These are phyloP conservation scores for Petrocephalus microphthalmus DNA, from an alignment of 2,113 vertebrate genomes.

Conservation along the genomic window DNA sequence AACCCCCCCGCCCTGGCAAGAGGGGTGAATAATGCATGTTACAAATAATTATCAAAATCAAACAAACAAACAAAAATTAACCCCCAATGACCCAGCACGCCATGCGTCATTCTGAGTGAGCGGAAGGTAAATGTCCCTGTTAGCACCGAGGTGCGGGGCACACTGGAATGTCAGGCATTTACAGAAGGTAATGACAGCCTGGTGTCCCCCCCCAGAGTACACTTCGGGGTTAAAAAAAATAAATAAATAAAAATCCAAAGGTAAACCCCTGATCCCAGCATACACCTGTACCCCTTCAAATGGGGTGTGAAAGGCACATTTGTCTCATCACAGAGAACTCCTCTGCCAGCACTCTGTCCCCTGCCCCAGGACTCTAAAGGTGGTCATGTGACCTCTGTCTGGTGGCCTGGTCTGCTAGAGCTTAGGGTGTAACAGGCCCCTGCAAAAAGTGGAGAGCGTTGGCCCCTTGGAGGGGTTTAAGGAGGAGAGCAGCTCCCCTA, in stretches of 20 bases:
- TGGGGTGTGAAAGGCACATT: not conserved
- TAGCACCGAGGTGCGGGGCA: not conserved
- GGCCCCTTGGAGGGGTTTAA: too few relatives aligned
- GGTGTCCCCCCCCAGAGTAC: not conserved
- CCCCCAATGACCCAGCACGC: not conserved
- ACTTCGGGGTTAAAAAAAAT: not conserved
- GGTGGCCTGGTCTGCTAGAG: not conserved
- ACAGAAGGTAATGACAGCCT: not conserved
- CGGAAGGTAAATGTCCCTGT: not conserved
- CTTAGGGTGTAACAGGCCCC: too few relatives aligned
- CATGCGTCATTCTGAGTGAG: not conserved
- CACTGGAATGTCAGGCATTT: constrained; percentile 42
- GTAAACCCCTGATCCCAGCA: not conserved
- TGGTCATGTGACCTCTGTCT: not conserved
- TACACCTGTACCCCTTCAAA: not conserved
- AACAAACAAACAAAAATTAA: not conserved
- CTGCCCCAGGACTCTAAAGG: not conserved
- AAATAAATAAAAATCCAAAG: not conserved
- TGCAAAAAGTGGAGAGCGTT: too few relatives aligned
- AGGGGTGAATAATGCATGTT: not conserved
- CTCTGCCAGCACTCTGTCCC: not conserved
- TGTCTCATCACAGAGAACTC: not conserved
- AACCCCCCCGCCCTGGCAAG: not conserved
- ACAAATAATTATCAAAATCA: not conserved
- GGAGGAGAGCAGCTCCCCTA: not conserved